These are phyloP conservation scores for Paralinhomoeus sp. DNA, from an alignment of 2,888 invertebrate genomes.

Conservation along the genomic window DNA sequence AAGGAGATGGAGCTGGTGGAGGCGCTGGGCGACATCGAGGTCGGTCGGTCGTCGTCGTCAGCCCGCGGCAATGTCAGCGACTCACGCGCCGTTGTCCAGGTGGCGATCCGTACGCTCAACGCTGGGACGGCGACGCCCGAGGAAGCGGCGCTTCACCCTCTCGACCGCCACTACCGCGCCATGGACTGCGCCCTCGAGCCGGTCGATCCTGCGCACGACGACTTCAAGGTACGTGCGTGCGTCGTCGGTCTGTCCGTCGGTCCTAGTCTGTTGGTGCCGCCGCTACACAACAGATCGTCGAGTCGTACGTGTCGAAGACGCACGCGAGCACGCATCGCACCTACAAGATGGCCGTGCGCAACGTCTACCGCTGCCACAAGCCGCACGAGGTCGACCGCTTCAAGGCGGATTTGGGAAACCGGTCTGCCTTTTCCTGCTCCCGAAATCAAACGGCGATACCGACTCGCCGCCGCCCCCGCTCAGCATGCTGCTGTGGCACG, in stretches of 20 bases:
- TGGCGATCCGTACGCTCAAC: slow-evolving; percentile 29
- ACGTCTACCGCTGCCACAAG: slow-evolving; percentile 27
- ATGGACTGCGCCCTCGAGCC: slow-evolving; percentile 28
- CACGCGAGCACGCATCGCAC: slow-evolving; percentile 31
- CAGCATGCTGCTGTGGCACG: slow-evolving; percentile 33
- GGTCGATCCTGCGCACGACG: slow-evolving; percentile 18
- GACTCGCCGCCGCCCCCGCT: too few species aligned
- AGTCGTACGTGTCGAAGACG: slow-evolving; percentile 28
- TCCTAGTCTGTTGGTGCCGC: background rate
- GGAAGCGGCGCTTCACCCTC: slow-evolving; percentile 25
- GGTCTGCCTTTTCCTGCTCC: too few species aligned
- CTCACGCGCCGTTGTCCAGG: too few species aligned
- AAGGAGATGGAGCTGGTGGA: slow-evolving; percentile 30
- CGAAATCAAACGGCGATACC: too few species aligned
- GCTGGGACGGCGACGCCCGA: slow-evolving; percentile 17
- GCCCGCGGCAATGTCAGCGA: too few species aligned
- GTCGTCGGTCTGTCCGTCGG: background rate
- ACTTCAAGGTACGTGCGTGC: slow-evolving; percentile 25
- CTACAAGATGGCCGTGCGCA: slow-evolving; percentile 29
- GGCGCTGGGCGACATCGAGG: slow-evolving; percentile 30
- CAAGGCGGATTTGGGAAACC: slow-evolving; percentile 27
- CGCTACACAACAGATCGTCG: slow-evolving; percentile 24
- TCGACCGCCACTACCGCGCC: slow-evolving; percentile 30
- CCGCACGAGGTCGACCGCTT: slow-evolving; percentile 22
- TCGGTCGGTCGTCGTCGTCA: too few species aligned